Evolutionary conservation across 2,113 vertebrate genomes (phyloP).

Genomic region (Elanoides forficatus): DNA sequence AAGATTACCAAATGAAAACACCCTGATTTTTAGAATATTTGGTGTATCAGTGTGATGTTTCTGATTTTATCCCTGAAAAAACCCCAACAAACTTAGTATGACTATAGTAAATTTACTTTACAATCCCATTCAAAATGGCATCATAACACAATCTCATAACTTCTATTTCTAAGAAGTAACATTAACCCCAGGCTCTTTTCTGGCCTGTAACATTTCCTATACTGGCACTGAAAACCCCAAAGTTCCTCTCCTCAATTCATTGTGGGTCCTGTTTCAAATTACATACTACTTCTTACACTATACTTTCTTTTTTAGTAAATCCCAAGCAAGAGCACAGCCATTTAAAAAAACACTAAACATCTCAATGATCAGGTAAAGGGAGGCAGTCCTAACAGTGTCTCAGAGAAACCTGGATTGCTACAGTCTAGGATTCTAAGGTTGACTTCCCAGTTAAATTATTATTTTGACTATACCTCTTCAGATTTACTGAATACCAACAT

Average conservation of each 20-base stretch:
- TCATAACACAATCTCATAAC: background rate
- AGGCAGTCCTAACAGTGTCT: background rate
- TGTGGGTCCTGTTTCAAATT: background rate
- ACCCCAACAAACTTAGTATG: background rate
- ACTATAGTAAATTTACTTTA: background rate
- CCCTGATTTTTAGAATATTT: background rate
- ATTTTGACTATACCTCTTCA: background rate
- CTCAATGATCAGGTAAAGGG: background rate
- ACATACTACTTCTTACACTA: background rate
- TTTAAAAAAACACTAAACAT: rapidly evolving
- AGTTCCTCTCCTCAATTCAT: background rate
- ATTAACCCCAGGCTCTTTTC: background rate
- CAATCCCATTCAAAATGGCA: background rate
- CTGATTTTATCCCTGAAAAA: background rate
- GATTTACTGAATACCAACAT: background rate
- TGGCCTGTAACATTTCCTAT: background rate
- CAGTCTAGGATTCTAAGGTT: background rate
- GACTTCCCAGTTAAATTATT: background rate
- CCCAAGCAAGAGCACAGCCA: background rate
- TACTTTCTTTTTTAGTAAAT: background rate
- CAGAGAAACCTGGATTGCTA: background rate
- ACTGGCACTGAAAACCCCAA: background rate
- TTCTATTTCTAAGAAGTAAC: background rate
- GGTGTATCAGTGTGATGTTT: background rate
- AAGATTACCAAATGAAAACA: background rate